A percentile compares a stretch with the other conserved stretches of the same genome.
Conservation (phyloP, 2,113 vertebrate genomes). For the Lophotis ruficrista region DNA sequence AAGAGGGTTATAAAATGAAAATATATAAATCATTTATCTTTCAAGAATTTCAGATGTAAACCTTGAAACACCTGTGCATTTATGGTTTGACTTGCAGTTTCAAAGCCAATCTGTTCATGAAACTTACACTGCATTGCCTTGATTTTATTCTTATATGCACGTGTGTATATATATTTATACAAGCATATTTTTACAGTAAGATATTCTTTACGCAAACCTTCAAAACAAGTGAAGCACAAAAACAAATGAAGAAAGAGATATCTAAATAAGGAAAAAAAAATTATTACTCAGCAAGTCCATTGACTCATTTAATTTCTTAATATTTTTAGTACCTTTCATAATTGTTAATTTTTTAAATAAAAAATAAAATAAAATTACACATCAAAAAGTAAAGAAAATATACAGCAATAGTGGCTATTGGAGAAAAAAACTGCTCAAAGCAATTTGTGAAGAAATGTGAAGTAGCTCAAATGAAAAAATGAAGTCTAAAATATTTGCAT, state of each 20-base stretch:
- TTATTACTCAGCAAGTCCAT: not conserved
- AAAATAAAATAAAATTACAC: not conserved
- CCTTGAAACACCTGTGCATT: conserved; percentile 68
- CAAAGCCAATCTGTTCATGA: conserved; percentile 18
- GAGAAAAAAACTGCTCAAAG: not conserved
- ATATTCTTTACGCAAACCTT: not conserved
- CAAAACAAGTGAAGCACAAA: not conserved
- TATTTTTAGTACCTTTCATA: not conserved
- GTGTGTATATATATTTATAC: not conserved
- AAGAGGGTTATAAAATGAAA: conserved; percentile 66
- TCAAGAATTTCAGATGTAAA: conserved; percentile 58
- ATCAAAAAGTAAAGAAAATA: not conserved
- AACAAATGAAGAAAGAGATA: not conserved
- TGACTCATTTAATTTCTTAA: not conserved
- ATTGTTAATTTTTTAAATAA: not conserved
- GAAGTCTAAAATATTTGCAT: not conserved
- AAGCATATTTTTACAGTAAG: not conserved
- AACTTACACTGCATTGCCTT: not conserved
- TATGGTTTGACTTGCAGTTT: conserved; percentile 54
- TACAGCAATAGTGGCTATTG: not conserved
- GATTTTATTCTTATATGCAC: not conserved
- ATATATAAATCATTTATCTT: conserved; percentile 74
- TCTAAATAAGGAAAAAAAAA: not conserved
- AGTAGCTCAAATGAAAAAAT: not conserved
- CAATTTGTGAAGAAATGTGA: not conserved